Evolutionary conservation across 2,113 vertebrate species (phyloP).

Genomic region (Lipophrys pholis): DNA sequence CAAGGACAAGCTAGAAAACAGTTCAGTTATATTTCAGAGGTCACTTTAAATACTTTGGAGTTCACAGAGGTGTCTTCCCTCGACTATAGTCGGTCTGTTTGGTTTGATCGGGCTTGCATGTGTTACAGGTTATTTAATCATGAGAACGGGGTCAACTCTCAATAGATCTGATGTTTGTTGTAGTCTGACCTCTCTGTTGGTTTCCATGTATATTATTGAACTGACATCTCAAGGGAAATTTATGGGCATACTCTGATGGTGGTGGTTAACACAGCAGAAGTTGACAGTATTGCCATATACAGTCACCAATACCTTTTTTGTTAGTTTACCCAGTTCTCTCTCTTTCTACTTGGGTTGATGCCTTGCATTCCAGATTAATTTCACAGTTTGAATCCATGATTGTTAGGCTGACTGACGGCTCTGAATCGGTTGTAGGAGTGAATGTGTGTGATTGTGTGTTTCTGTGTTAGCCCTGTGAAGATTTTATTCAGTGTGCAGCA

Average conservation of each 20-base stretch:
- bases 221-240: conserved; percentile 6
- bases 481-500: too few species aligned
- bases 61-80: not conserved
- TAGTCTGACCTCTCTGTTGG: not conserved
- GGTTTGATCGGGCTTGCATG: not conserved
- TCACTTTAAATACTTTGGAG: conserved; percentile 13
- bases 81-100: not conserved
- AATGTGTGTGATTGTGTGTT: too few species aligned
- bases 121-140: not conserved
- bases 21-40: conserved; percentile 19
- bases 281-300: too few species aligned
- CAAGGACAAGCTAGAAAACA: conserved; percentile 15
- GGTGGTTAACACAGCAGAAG: too few species aligned
- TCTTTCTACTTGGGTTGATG: too few species aligned
- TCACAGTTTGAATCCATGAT: too few species aligned
- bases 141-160: conserved; percentile 6
- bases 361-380: too few species aligned
- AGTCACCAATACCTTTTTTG: too few species aligned
- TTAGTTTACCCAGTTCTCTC: too few species aligned
- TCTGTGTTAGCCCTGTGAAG: too few species aligned
- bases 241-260: conserved; percentile 15
- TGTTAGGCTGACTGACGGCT: too few species aligned
- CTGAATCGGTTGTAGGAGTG: too few species aligned
- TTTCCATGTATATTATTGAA: conserved; percentile 15
- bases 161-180: conserved; percentile 2